Evolutionary conservation across 2,888 invertebrate species (phyloP), one percentile per base, ranked within the genome.

Genomic region (Troides aeacus): DNA sequence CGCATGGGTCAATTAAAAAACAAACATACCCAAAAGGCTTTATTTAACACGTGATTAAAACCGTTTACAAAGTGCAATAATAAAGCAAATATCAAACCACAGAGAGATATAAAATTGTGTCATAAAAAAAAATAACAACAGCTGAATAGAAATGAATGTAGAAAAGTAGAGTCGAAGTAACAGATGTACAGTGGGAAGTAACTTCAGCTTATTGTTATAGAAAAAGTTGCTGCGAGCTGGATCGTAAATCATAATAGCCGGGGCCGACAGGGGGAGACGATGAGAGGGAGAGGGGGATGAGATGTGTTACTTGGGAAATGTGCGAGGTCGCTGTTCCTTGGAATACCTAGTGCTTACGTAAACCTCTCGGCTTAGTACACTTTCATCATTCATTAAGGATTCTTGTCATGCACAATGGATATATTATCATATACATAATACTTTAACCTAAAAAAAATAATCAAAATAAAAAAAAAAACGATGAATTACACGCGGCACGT

Each of bases 231-330:
- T 18, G 66, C 66, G 57, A 64, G 63, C 39, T 42, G 56, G 61
- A 30, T 67, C 70, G 64, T 70, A 70, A 70, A 70, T 70, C 70
- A 67, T 61, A 66, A 70, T 70, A 70, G 66, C 66, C 53, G 62
- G 39, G 3, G 30, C 30, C 4, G 30, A 5, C 30, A 30, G 30
- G 30, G 2, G 30, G 30, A 30, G 30, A 30, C 30, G 30, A 30
- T 30, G 63, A 50, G 53, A 50, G 59, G 46, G 15, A 15, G 15
- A 12, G 46, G 46, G 46, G 42, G 10, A 10, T 39, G 10, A 70
- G 61, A 64, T 56, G 42, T 69, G 64, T 42, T 63, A 59, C 66
- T 62, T 36, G 64, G 42, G 57, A 56, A 67, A 63, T 66, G 42
- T 57, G 5, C 18, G 58, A 10, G 50, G 58, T 36, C 46, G 24